phyloP scores from a whole-genome alignment of 2,797 vertebrate species.

The Knipowitschia caucasica region DNA sequence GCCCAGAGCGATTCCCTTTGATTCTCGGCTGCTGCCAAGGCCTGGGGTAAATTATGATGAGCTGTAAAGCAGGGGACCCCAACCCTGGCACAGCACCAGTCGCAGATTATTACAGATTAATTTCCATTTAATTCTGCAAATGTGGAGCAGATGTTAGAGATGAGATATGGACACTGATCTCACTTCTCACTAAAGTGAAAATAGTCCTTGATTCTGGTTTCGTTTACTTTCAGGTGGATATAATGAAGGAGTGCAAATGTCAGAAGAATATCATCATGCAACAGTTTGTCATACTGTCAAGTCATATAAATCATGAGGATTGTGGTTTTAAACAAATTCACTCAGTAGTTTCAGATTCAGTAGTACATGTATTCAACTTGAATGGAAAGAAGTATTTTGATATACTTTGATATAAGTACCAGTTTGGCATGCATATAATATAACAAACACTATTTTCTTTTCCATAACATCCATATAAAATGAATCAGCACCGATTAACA shows the following conservation, averaged over 20 bases:
- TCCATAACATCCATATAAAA: no score
- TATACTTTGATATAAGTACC: no score
- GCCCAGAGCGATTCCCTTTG: slow-evolving; percentile 59
- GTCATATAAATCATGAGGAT: no score
- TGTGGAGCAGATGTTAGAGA: slow-evolving; percentile 76
- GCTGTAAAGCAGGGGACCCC: slow-evolving; percentile 73
- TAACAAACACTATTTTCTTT: no score
- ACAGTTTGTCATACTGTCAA: slow-evolving; percentile 20
- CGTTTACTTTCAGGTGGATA: slow-evolving; percentile 70
- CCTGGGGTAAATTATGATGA: slow-evolving; percentile 69
- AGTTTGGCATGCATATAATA: no score
- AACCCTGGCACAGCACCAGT: slow-evolving; percentile 69
- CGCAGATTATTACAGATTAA: slow-evolving; percentile 75
- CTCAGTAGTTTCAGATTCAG: no score
- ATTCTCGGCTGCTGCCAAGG: slow-evolving; percentile 69
- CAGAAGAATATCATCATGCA: neutral
- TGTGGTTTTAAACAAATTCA: no score
- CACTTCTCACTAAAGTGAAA: slow-evolving; percentile 31
- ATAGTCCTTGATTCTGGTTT: slow-evolving; percentile 49
- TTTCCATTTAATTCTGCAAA: slow-evolving; percentile 78
- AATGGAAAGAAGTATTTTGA: no score
- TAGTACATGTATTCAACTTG: no score
- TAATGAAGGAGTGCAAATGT: slow-evolving; percentile 18
- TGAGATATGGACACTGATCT: slow-evolving; percentile 39
- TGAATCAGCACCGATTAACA: no score